Conservation (phyloP, 2,113 vertebrate genomes). For the Larimichthys polyactis region DNA sequence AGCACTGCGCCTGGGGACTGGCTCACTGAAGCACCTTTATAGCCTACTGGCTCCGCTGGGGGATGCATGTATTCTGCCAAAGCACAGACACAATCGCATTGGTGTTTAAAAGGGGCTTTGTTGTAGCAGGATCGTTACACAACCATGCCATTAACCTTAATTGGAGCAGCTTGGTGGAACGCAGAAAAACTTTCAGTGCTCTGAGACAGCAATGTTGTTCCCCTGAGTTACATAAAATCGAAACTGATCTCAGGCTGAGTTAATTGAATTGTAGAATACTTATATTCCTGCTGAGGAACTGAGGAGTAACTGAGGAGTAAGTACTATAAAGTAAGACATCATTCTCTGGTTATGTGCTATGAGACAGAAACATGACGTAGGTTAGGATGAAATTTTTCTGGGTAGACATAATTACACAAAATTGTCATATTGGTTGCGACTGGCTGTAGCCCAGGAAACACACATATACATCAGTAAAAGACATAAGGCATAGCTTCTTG, state of each 20-base stretch:
- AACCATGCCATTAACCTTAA: conserved; percentile 73
- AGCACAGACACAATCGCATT: conserved; percentile 47
- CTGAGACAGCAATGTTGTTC: conserved; percentile 46
- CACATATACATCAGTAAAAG: background rate
- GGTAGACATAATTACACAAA: conserved; percentile 6
- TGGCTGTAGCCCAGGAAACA: conserved; percentile 22
- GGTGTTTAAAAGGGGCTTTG: conserved; percentile 51
- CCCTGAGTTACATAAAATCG: conserved; percentile 65
- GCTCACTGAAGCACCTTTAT: conserved; percentile 65
- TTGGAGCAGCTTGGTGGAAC: conserved; percentile 70
- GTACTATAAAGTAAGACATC: conserved; percentile 29
- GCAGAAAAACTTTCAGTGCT: conserved; percentile 63
- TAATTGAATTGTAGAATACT: conserved; percentile 71
- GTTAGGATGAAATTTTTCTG: background rate
- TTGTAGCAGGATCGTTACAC: conserved; percentile 58
- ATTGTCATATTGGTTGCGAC: conserved; percentile 4
- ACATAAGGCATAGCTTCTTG: background rate
- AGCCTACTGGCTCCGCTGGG: conserved; percentile 49
- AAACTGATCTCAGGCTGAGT: conserved; percentile 57
- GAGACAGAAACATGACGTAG: background rate
- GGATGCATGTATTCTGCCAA: conserved; percentile 51
- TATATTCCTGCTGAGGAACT: conserved; percentile 44
- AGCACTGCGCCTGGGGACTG: conserved; percentile 42
- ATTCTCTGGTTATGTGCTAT: conserved; percentile 20
- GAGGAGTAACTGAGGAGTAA: conserved; percentile 49